Base-by-base conservation (phyloP, 2,888 invertebrate genomes). In the Leucania comma region DNA sequence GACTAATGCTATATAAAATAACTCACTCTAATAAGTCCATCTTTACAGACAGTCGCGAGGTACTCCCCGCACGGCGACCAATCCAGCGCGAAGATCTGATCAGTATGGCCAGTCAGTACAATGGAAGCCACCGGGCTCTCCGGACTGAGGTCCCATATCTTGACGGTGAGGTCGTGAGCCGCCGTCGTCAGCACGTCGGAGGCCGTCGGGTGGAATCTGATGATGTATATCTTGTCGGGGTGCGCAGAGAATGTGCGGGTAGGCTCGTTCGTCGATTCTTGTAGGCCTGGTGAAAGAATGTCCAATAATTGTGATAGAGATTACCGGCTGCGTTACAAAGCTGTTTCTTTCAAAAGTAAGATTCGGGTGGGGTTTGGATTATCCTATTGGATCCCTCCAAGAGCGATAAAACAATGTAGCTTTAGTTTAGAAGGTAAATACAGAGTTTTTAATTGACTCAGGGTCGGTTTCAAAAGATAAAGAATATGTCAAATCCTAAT, bases 41-140 rank as follows among this genome's bases (percentile, higher is more conserved):
- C 99, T 90, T 98, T 98, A 93, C 98, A 98, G 0, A 98, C 97
- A 0, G 98, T 99, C 17, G 99, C 98, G 77, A 99, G 96, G 85
- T 97, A 97, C 42, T 97, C 97, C 1, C 99, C 99, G 89, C 98
- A 98, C 0, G 98, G 98, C 72, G 99, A 99, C 99, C 99, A 99
- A 4, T 98, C 98, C 84, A 99, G 96, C 71, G 98, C 98, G 86
- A 99, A 98, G 90, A 99, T 98, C 94, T 98, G 98, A 87, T 99
- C 98, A 0, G 97, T 97, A 86, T 98, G 98, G 0, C 94, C 98
- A 17, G 96, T 96, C 8, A 99, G 92, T 1, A 97, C 96, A 75
- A 98, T 97, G 80, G 86, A 88, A 0, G 90, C 87, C 0, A 78
- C 83, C 0, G 95, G 95, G 0, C 51, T 81, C 0, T 91, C 94